Evolutionary conservation across 1,140 invertebrate genomes (phyloP).

Genomic region (Drosophila micromelanica): DNA sequence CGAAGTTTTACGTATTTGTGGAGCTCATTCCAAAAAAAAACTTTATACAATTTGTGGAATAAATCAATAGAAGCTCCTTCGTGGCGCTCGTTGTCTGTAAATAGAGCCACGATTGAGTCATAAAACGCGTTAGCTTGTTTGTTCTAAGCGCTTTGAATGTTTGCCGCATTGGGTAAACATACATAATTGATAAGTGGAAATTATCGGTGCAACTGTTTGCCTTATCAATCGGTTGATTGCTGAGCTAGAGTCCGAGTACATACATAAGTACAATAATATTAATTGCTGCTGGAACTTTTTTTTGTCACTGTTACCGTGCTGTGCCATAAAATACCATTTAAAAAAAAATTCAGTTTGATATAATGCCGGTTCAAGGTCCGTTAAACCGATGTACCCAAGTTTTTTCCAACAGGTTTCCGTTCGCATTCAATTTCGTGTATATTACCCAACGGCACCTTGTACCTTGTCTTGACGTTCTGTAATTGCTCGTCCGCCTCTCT

Average conservation of each 20-base stretch:
- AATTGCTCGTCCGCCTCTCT: slow-evolving; percentile 17
- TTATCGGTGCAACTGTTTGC: slow-evolving; percentile 43
- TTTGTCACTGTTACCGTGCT: slow-evolving; percentile 32
- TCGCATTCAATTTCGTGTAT: slow-evolving; percentile 35
- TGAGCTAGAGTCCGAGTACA: not conserved
- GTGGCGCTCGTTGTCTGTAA: slow-evolving; percentile 22
- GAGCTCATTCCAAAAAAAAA: not conserved
- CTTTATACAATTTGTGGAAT: slow-evolving; percentile 3
- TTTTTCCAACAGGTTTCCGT: slow-evolving; percentile 53
- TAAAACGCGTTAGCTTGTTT: slow-evolving; percentile 24
- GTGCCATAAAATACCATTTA: slow-evolving; percentile 28
- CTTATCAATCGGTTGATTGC: slow-evolving; percentile 41
- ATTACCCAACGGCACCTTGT: slow-evolving; percentile 58
- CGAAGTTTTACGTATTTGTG: not conserved
- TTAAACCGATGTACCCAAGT: slow-evolving; percentile 22
- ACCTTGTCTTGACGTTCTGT: slow-evolving; percentile 41
- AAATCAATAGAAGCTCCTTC: slow-evolving; percentile 39
- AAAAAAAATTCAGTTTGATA: slow-evolving; percentile 33
- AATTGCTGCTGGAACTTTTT: slow-evolving; percentile 34
- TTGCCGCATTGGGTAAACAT: slow-evolving; percentile 41
- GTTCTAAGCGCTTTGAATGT: slow-evolving; percentile 19
- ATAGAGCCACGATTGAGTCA: slow-evolving; percentile 28
- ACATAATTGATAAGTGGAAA: slow-evolving; percentile 31
- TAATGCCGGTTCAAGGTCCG: slow-evolving; percentile 39
- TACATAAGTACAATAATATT: slow-evolving; percentile 24